Percentiles rank a stretch among this genome's conserved stretches.
Conservation (phyloP, 2,888 invertebrate species). For the Drosophila koepferae region DNA sequence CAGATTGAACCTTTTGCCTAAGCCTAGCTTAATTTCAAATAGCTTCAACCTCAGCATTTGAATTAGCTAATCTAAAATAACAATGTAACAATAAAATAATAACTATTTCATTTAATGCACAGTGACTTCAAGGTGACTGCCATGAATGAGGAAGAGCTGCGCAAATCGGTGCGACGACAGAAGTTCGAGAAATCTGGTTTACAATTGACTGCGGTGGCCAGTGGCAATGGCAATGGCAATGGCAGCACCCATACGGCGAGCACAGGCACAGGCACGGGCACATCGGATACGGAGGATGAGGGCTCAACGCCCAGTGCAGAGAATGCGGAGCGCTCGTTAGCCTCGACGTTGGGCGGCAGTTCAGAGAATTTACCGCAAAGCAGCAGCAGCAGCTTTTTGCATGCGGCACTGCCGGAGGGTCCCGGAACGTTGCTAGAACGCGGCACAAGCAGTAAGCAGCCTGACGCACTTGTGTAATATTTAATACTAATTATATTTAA, state of each 20-base stretch:
- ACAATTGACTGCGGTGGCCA: slow-evolving; percentile 68
- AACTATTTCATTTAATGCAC: slow-evolving; percentile 13
- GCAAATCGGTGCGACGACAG: slow-evolving; percentile 90
- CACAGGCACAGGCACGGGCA: slow-evolving; percentile 88
- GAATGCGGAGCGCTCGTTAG: slow-evolving; percentile 89
- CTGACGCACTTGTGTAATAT: too few species aligned
- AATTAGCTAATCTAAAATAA: neutral
- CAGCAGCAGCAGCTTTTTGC: slow-evolving; percentile 82
- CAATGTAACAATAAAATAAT: neutral
- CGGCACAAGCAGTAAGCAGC: slow-evolving; percentile 82
- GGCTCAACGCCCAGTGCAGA: slow-evolving; percentile 93
- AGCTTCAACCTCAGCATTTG: neutral
- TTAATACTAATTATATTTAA: neutral
- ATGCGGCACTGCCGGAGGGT: slow-evolving; percentile 84
- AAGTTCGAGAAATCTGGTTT: slow-evolving; percentile 87
- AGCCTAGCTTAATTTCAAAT: too few species aligned
- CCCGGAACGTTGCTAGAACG: slow-evolving; percentile 83
- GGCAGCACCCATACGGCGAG: slow-evolving; percentile 85
- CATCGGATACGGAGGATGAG: slow-evolving; percentile 91
- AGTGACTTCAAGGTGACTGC: slow-evolving; percentile 95
- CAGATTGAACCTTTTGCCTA: too few species aligned
- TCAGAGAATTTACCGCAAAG: slow-evolving; percentile 87
- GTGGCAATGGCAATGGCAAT: slow-evolving; percentile 85
- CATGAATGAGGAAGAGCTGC: slow-evolving; percentile 93
- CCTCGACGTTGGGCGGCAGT: slow-evolving; percentile 90